Evolutionary conservation across 2,888 invertebrate species (phyloP), one percentile per base, ranked within the genome.

Genomic region (Meloe dianella): DNA sequence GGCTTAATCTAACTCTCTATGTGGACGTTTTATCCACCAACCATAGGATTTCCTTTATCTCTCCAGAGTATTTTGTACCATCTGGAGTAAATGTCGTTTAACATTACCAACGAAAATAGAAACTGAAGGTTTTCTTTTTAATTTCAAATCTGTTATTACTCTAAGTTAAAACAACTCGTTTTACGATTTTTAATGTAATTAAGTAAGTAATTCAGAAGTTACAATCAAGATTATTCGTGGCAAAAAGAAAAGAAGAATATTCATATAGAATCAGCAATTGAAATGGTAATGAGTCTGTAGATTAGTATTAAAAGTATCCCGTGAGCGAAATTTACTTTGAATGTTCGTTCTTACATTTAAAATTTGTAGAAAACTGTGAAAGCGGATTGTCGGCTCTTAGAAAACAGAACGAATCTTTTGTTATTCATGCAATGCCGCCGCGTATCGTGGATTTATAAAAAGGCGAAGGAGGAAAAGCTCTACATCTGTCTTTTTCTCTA

Each of bases 351-450:
- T 71, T 72, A 70, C 71, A 72, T 74, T 74, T 73, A 74, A 75
- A 78, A 79, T 79, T 80, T 78, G 75, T 75, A 76, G 74, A 77
- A 77, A 79, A 78, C 76, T 76, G 75, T 71, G 69, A 70, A 76
- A 77, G 77, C 76, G 78, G 78, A 78, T 79, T 78, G 77, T 74
- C 77, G 72, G 70, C 73, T 70, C 72, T 65, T 67, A 66, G 70
- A 69, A 20, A 29, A 57, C 24, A 32, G 51, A 32, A 38, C n/a
- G 67, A 60, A 74, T 79, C 80, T 78, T 81, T 81, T 81, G 81
- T 81, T 82, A 82, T 81, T 81, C 81, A 79, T 81, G 80, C 81
- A 77, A 78, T 78, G 77, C 78, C 76, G 78, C 76, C 71, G 3
- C 38, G 38, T 76, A 73, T 74, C 72, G 71, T 74, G 73, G 75